Conservation (phyloP, 2,888 invertebrate species). For the Chorisops tibialis region DNA sequence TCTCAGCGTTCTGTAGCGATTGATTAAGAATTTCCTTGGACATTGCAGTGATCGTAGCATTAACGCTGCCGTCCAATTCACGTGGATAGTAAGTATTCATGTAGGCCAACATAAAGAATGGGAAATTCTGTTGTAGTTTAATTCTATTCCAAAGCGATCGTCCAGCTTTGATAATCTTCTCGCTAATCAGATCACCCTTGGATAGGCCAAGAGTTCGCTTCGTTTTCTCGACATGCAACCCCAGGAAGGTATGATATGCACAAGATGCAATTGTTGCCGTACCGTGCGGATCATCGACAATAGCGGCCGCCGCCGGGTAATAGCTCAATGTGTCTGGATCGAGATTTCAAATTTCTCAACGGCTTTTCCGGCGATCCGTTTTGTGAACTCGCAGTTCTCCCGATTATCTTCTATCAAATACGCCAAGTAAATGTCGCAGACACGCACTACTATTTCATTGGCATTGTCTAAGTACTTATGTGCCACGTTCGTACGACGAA, state of each 20-base stretch:
- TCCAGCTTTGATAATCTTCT: constrained; percentile 13
- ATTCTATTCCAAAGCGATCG: constrained; percentile 22
- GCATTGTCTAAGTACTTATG: constrained; percentile 18
- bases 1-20: background rate
- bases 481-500: constrained; percentile 13
- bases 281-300: constrained; percentile 17
- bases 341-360: constrained; percentile 16
- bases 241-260: constrained; percentile 23
- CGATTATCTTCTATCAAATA: background rate
- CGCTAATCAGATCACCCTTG: background rate
- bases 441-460: constrained; percentile 9
- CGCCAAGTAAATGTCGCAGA: constrained; percentile 25
- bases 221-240: constrained; percentile 7
- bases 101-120: constrained; percentile 25
- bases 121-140: constrained; percentile 20
- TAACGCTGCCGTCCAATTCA: constrained; percentile 15
- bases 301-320: constrained; percentile 24
- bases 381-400: background rate
- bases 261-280: constrained; percentile 13
- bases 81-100: constrained; percentile 15
- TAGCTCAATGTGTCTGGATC: constrained; percentile 2
- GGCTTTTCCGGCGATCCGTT: background rate
- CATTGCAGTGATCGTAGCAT: background rate
- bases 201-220: background rate
- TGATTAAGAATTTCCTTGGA: background rate